Percentiles rank a stretch among this genome's conserved stretches.
phyloP scores from a whole-genome alignment of 2,888 invertebrate species.

The Drosophila mayaguana region DNA sequence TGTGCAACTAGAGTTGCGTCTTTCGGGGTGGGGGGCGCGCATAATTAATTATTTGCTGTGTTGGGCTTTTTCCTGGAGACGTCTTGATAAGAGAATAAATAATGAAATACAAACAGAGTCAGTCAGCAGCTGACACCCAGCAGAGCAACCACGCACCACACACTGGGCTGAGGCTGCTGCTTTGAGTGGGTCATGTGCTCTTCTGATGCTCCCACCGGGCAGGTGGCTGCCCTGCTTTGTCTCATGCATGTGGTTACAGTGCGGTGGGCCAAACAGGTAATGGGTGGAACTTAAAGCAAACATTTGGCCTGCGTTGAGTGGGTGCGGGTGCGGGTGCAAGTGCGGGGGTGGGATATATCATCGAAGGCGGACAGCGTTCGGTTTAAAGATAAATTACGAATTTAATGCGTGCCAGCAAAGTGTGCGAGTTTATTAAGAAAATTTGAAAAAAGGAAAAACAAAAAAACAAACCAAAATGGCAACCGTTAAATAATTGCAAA shows the following conservation, averaged over 20 bases:
- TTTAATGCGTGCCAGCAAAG: conserved; percentile 45
- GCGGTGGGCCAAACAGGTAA: conserved; percentile 56
- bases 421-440: conserved; percentile 2
- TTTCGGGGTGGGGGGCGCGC: conserved; percentile 36
- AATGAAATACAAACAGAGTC: conserved; percentile 75
- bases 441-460: not conserved
- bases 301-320: conserved; percentile 3
- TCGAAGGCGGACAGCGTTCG: conserved; percentile 11
- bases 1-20: conserved; percentile 35
- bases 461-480: conserved; percentile 14
- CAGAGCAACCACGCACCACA: conserved; percentile 34
- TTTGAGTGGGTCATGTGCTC: conserved; percentile 51
- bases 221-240: conserved; percentile 25
- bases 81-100: conserved; percentile 69
- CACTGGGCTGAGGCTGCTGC: not conserved
- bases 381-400: conserved; percentile 64
- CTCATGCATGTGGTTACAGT: conserved; percentile 36
- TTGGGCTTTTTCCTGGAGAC: conserved; percentile 40
- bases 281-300: conserved; percentile 51
- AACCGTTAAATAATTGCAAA: conserved; percentile 69
- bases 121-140: conserved; percentile 51
- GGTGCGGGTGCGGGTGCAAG: not conserved
- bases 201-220: conserved; percentile 52
- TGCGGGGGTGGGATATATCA: not conserved
- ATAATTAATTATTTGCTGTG: conserved; percentile 62